These are phyloP conservation scores for Thamnophis elegans DNA, from an alignment of 2,797 vertebrate genomes.

Conservation along the genomic window DNA sequence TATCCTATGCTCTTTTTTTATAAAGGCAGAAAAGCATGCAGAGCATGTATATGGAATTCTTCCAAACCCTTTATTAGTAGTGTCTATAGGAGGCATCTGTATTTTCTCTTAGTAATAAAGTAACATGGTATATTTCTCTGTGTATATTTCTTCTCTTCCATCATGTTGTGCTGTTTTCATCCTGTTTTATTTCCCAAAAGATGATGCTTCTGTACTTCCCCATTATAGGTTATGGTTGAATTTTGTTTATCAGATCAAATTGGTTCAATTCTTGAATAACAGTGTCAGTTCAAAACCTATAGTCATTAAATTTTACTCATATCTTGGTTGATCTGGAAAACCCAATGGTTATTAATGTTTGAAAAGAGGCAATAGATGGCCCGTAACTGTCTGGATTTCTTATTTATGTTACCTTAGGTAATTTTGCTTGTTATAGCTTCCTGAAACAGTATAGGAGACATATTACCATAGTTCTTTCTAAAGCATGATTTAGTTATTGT, in stretches of 20 bases:
- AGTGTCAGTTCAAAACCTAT: not conserved
- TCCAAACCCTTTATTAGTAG: not conserved
- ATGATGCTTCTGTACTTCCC: not conserved
- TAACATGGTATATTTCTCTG: not conserved
- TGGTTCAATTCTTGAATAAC: not conserved
- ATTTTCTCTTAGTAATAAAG: not conserved
- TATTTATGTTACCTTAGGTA: not conserved
- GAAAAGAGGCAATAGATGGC: not conserved
- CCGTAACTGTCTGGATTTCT: not conserved
- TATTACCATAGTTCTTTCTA: not conserved
- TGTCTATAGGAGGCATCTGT: not conserved
- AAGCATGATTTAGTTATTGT: constrained; percentile 15
- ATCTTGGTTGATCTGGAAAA: not conserved
- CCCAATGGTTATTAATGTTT: not conserved
- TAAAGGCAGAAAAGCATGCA: not conserved
- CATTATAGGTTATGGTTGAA: not conserved
- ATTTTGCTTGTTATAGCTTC: not conserved
- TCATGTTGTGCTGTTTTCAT: not conserved
- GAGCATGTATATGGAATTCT: not conserved
- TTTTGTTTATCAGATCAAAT: not conserved
- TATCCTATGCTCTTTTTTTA: not conserved
- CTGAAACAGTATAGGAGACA: not conserved
- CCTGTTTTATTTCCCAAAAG: not conserved
- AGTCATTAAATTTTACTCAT: not conserved
- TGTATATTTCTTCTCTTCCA: not conserved